Conservation (phyloP, 2,888 invertebrate genomes). For the Tinea pellionella region DNA sequence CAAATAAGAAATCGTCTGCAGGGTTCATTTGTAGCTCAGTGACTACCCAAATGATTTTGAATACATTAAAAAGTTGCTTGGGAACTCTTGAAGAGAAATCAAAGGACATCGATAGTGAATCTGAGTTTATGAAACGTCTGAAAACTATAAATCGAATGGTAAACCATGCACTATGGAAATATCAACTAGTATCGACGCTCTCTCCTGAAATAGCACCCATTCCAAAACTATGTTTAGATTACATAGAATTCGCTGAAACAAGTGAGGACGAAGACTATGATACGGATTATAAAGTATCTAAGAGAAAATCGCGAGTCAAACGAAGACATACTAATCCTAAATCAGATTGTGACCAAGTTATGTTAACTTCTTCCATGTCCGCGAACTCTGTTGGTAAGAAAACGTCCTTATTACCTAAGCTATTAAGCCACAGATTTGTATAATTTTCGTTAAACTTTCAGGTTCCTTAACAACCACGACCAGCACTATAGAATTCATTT, state of each 20-base stretch:
- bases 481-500: constrained; percentile 62
- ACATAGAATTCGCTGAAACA: constrained; percentile 55
- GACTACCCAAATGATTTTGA: constrained; percentile 69
- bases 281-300: constrained; percentile 35
- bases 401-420: constrained; percentile 14
- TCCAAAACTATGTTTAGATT: constrained; percentile 52
- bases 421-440: not conserved
- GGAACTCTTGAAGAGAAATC: constrained; percentile 54
- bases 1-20: constrained; percentile 33
- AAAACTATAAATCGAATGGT: constrained; percentile 59
- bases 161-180: constrained; percentile 78
- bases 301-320: constrained; percentile 49
- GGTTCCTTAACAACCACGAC: constrained; percentile 36
- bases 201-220: constrained; percentile 58
- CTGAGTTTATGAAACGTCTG: constrained; percentile 31
- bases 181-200: constrained; percentile 74
- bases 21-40: constrained; percentile 72
- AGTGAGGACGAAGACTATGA: constrained; percentile 58
- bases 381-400: constrained; percentile 44
- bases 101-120: constrained; percentile 29
- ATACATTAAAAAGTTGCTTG: constrained; percentile 66
- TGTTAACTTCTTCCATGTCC: constrained; percentile 48
- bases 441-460: constrained; percentile 30
- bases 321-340: constrained; percentile 44
- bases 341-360: constrained; percentile 43